These are phyloP conservation scores for Odontothrips loti DNA, from an alignment of 2,888 invertebrate species.

Conservation along the genomic window DNA sequence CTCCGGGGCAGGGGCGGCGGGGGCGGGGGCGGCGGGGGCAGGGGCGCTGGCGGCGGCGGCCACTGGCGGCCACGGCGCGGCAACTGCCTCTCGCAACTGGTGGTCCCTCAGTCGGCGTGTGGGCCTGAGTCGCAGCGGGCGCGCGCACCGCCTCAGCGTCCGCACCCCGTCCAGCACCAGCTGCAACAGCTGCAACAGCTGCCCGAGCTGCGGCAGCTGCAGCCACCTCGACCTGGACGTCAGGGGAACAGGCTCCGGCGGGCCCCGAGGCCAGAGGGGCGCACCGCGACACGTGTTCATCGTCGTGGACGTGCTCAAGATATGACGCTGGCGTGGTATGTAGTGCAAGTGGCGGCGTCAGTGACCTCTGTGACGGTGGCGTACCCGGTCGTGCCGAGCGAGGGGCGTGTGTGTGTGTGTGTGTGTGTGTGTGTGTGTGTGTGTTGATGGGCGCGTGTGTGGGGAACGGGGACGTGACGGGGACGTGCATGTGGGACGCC, in stretches of 20 bases:
- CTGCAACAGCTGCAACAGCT: conserved; percentile 8
- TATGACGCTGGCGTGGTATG: background rate
- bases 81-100: conserved; percentile 11
- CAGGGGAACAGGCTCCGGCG: background rate
- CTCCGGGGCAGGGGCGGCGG: background rate
- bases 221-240: background rate
- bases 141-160: conserved; percentile 27
- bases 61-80: conserved; percentile 27
- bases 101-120: conserved; percentile 34
- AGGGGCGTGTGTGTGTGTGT: too few relatives aligned
- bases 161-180: conserved; percentile 10
- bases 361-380: too few relatives aligned
- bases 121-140: conserved; percentile 28
- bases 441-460: too few relatives aligned
- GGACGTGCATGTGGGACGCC: too few relatives aligned
- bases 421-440: too few relatives aligned
- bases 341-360: background rate
- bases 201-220: conserved; percentile 7
- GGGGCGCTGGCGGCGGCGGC: background rate
- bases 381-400: too few relatives aligned
- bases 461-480: too few relatives aligned
- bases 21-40: too few relatives aligned
- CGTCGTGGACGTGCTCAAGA: conserved; percentile 23
- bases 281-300: background rate
- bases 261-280: background rate